Evolutionary conservation across 2,888 invertebrate genomes (phyloP).

Genomic region (Melanostoma mellinum): DNA sequence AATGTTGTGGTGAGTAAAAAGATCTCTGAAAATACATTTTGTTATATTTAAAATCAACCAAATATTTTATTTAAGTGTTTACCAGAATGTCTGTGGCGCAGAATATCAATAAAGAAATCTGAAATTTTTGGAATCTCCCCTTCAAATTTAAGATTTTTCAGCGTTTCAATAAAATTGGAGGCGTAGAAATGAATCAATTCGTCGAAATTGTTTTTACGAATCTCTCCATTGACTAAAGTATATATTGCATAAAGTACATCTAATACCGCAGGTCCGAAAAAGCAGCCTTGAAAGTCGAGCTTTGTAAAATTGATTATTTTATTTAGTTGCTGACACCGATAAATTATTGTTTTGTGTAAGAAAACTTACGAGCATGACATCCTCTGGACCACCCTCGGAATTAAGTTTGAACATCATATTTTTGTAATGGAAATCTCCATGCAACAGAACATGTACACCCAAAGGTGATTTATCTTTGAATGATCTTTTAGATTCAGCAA

Average conservation of each 20-base stretch:
- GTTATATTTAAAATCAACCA: background rate
- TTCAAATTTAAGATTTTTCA: conserved; percentile 28
- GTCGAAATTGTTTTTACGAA: conserved; percentile 14
- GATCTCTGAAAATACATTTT: background rate
- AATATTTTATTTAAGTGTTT: background rate
- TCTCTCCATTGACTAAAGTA: background rate
- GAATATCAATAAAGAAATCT: conserved; percentile 28
- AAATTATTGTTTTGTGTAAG: too few species aligned
- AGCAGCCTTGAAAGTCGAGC: conserved; percentile 76
- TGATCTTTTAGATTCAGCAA: too few species aligned
- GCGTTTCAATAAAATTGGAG: conserved; percentile 29
- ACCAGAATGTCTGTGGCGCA: conserved; percentile 17
- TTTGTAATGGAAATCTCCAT: conserved; percentile 77
- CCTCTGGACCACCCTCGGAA: background rate
- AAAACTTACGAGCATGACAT: conserved; percentile 30
- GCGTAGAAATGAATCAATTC: conserved; percentile 38
- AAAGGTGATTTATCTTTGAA: too few species aligned
- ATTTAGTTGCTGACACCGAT: too few species aligned
- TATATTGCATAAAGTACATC: conserved; percentile 40
- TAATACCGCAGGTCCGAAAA: conserved; percentile 71
- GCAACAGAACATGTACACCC: conserved; percentile 74
- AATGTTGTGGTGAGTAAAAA: conserved; percentile 8
- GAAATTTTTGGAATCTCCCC: conserved; percentile 33
- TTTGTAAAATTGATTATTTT: background rate
- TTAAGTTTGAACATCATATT: conserved; percentile 76